Conservation (phyloP, 2,113 vertebrate species). For the Cygnus atratus region DNA sequence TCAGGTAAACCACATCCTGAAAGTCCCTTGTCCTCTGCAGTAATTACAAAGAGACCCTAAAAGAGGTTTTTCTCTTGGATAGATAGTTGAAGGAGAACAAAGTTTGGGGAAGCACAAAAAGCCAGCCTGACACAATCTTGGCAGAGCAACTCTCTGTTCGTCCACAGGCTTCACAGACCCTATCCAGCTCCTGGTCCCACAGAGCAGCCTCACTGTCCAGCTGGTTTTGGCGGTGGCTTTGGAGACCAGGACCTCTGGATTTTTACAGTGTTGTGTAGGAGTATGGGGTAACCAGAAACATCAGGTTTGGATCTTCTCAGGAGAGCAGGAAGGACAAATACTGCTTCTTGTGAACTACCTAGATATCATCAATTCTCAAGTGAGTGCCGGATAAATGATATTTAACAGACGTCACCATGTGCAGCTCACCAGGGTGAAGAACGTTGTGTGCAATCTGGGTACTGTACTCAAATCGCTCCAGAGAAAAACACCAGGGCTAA, state of each 20-base stretch:
- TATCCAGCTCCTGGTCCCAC: background rate
- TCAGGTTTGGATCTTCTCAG: background rate
- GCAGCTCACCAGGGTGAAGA: background rate
- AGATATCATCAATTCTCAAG: background rate
- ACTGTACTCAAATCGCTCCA: background rate
- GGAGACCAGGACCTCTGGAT: background rate
- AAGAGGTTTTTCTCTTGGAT: background rate
- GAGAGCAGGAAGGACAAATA: background rate
- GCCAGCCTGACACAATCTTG: too few relatives aligned
- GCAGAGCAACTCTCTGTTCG: too few relatives aligned
- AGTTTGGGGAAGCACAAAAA: background rate
- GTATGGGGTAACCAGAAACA: background rate
- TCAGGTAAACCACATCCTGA: background rate
- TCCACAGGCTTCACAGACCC: background rate
- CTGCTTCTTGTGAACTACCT: background rate
- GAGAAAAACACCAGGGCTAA: background rate
- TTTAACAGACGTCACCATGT: background rate
- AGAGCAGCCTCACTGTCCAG: fast-evolving
- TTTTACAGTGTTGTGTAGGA: background rate
- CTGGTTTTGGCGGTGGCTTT: background rate
- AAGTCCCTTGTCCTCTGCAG: background rate
- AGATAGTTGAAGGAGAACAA: too few relatives aligned
- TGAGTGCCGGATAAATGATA: background rate
- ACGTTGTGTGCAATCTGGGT: background rate
- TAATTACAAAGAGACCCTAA: background rate